phyloP scores from a whole-genome alignment of 2,113 vertebrate species.

The Triplophysa siluroides region DNA sequence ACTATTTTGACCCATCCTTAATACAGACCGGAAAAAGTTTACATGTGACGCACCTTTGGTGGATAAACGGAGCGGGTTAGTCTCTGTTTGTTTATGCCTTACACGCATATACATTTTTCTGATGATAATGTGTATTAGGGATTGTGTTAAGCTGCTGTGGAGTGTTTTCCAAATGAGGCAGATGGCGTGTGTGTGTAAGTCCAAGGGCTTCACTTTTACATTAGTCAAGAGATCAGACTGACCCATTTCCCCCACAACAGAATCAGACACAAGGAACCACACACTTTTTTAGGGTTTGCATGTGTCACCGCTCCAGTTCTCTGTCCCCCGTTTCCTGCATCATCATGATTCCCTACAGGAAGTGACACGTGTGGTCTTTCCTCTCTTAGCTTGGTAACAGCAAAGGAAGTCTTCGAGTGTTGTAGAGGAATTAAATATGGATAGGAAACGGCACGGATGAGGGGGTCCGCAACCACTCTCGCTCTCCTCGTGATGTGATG shows the following conservation, averaged over 20 bases:
- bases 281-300: slow-evolving; percentile 5
- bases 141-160: slow-evolving; percentile 39
- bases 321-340: slow-evolving; percentile 22
- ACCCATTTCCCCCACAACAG: slow-evolving; percentile 25
- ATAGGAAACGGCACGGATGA: slow-evolving; percentile 37
- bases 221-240: slow-evolving; percentile 43
- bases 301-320: not conserved
- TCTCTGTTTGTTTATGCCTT: not conserved
- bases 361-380: slow-evolving; percentile 45
- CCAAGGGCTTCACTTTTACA: slow-evolving; percentile 28
- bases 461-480: slow-evolving; percentile 28
- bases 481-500: slow-evolving; percentile 41
- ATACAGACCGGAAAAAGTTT: not conserved
- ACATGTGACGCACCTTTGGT: not conserved
- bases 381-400: slow-evolving; percentile 29
- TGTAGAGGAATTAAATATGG: slow-evolving; percentile 37
- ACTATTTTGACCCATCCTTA: no score
- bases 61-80: not conserved
- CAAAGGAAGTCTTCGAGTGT: slow-evolving; percentile 34
- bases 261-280: slow-evolving; percentile 31
- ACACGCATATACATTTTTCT: not conserved
- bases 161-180: slow-evolving; percentile 40
- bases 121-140: slow-evolving; percentile 38
- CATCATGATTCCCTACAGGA: slow-evolving; percentile 46
- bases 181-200: slow-evolving; percentile 34